phyloP scores from a whole-genome alignment of 2,888 invertebrate species.

The Morpho achilles region DNA sequence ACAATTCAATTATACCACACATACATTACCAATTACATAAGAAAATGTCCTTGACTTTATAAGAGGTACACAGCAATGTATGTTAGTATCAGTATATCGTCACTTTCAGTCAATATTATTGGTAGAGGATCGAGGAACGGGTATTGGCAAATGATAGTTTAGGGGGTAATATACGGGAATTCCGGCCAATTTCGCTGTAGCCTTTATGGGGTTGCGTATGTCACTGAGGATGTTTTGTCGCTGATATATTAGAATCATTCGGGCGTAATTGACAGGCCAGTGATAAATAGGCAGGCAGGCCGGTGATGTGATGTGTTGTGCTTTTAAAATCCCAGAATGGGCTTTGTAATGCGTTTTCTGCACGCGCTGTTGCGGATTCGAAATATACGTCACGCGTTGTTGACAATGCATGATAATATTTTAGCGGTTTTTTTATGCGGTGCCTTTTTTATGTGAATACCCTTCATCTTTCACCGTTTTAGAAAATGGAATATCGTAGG shows the following conservation, averaged over 20 bases:
- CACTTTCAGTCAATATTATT: not conserved
- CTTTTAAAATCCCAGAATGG: slow-evolving; percentile 1
- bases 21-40: slow-evolving; percentile 14
- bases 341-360: not conserved
- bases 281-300: slow-evolving; percentile 12
- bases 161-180: slow-evolving; percentile 52
- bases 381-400: no score
- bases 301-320: slow-evolving; percentile 5
- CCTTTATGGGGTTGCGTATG: slow-evolving; percentile 53
- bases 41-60: not conserved
- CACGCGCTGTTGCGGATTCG: no score
- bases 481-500: no score
- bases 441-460: no score
- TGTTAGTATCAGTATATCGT: not conserved
- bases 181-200: slow-evolving; percentile 44
- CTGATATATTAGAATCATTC: slow-evolving; percentile 25
- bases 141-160: slow-evolving; percentile 53
- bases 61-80: slow-evolving; percentile 21
- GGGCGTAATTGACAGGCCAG: slow-evolving; percentile 12
- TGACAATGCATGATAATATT: no score
- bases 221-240: slow-evolving; percentile 25
- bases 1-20: not conserved
- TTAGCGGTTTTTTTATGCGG: no score
- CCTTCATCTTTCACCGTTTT: no score
- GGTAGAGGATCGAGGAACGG: slow-evolving; percentile 19